phyloP scores from a whole-genome alignment of 2,113 vertebrate genomes.

The Sinocyclocheilus rhinocerous region DNA sequence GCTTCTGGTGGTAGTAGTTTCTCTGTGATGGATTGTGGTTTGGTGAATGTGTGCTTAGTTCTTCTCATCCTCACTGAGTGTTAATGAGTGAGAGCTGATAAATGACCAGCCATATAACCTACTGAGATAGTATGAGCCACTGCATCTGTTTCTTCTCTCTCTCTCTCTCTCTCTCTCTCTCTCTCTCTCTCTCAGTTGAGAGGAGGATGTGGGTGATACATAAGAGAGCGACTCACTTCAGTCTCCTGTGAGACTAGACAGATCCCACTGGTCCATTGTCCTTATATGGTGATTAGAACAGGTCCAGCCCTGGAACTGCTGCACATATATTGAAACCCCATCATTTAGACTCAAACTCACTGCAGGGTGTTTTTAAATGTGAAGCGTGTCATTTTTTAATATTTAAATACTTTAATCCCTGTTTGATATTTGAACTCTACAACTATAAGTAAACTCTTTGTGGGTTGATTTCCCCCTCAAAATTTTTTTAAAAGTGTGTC shows the following conservation, averaged over 20 bases:
- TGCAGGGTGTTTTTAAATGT: not conserved
- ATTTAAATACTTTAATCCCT: not conserved
- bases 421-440: not conserved
- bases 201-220: constrained; percentile 49
- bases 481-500: not conserved
- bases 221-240: constrained; percentile 48
- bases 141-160: not conserved
- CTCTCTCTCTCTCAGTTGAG: constrained; percentile 2
- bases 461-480: not conserved
- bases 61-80: constrained; percentile 30
- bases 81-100: constrained; percentile 40
- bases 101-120: constrained; percentile 26
- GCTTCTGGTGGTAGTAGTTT: not conserved
- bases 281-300: constrained; percentile 51
- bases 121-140: constrained; percentile 23
- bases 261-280: constrained; percentile 41
- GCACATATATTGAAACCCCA: constrained; percentile 20
- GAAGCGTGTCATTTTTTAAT: not conserved
- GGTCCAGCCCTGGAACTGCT: constrained; percentile 9
- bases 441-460: not conserved
- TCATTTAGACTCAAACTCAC: constrained; percentile 28
- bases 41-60: not conserved
- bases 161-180: not conserved
- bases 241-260: constrained; percentile 46
- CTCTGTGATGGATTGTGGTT: constrained; percentile 1